phyloP scores from a whole-genome alignment of 2,888 invertebrate species.

The Belgica antarctica region DNA sequence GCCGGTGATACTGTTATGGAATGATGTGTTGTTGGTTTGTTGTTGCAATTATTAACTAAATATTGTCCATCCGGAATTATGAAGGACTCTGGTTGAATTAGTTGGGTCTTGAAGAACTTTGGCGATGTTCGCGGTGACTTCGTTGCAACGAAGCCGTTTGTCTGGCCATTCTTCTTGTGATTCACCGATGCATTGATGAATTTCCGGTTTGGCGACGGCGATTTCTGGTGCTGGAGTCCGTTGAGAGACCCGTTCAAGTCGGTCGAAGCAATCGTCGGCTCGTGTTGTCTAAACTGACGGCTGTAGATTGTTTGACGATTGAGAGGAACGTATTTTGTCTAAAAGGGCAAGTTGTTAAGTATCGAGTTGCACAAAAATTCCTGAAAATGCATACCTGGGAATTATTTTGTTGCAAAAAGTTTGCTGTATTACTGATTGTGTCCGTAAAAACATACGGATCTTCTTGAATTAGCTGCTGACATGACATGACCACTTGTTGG shows the following conservation, averaged over 20 bases:
- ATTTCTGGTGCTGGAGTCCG: conserved; percentile 2
- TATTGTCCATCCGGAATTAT: not conserved
- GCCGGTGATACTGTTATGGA: conserved; percentile 31
- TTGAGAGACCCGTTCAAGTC: not conserved
- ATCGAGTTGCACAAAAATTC: conserved; percentile 18
- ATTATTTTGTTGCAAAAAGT: conserved; percentile 34
- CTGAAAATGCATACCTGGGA: conserved; percentile 21
- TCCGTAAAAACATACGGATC: conserved; percentile 57
- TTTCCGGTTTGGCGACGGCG: not conserved
- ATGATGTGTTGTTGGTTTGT: conserved; percentile 20
- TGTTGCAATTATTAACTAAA: not conserved
- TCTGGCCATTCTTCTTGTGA: conserved; percentile 22
- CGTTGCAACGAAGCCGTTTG: not conserved
- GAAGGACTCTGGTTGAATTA: not conserved
- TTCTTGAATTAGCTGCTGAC: conserved; percentile 53
- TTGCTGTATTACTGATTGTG: conserved; percentile 46
- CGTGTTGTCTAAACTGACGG: conserved; percentile 36
- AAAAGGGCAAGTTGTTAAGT: conserved; percentile 25
- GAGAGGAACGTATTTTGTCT: conserved; percentile 43
- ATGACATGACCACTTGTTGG: conserved; percentile 53
- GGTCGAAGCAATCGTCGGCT: conserved; percentile 8
- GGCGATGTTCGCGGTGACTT: conserved; percentile 20
- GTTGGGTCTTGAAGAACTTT: conserved; percentile 34
- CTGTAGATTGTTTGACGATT: conserved; percentile 39
- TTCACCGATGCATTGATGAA: not conserved